Evolutionary conservation across 2,888 invertebrate genomes (phyloP), one percentile per base, ranked within the genome.

Genomic region (Palloptera scutellata): DNA sequence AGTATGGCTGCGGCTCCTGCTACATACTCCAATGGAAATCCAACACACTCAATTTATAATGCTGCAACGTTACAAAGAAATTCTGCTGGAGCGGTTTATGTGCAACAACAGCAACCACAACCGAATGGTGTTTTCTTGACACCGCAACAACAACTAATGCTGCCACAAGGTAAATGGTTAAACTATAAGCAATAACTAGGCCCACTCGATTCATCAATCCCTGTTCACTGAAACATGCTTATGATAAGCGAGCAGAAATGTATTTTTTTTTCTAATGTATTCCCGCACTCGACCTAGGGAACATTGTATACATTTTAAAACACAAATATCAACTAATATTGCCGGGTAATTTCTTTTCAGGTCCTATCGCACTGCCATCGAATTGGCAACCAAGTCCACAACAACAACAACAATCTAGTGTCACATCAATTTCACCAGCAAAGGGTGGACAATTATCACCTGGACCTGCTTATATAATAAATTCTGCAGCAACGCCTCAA

Each of bases 31-130:
- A 76, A 74, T 62, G 20, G 63, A 3, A 73, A 66, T 67, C 64
- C 73, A 62, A 74, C 70, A 63, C 58, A 64, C 58, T 51, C 59
- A 20, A 43, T 58, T 11, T 64, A 59, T 41, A 64, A 80, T 58
- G 76, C 76, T 43, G 76, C 76, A 61, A 77, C 81, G 43, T 65
- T 81, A 68, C 78, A 80, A 65, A 79, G 79, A 69, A 77, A 78
- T 19, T 80, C 80, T 69, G 76, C 80, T 55, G 72, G 77, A 13
- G 79, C 77, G 67, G 73, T 79, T 57, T 85, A 68, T 64, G 17
- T 51, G 15, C 45, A 48, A 12, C 70, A 70, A 30, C 66, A 68
- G 30, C 61, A 59, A 60, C 65, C 62, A 15, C 66, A 59, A 54
- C 64, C 45, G 59, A 52, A 55, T 60, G 30, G n/a, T 17, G 11